Evolutionary conservation across 2,113 vertebrate species (phyloP).

Genomic region (Serinus canaria): DNA sequence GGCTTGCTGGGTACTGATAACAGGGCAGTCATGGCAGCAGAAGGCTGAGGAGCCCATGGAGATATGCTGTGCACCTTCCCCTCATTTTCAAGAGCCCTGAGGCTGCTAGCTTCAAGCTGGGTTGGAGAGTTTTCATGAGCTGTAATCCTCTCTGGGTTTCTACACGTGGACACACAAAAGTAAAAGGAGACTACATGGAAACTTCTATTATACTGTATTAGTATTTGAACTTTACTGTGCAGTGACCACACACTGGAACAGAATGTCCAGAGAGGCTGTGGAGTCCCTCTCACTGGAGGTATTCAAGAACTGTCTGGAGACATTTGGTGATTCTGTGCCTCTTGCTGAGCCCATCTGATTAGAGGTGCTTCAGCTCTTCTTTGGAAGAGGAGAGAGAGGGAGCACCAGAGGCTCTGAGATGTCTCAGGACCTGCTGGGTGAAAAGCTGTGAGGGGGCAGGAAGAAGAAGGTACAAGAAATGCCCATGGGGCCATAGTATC

Average conservation of each 20-base stretch:
- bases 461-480: neutral
- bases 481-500: neutral
- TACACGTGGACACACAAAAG: neutral
- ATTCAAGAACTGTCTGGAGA: neutral
- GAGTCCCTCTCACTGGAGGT: neutral
- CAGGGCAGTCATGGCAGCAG: neutral
- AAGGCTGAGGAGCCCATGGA: neutral
- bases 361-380: neutral
- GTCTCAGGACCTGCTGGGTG: neutral
- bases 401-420: neutral
- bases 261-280: neutral
- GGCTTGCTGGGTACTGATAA: neutral
- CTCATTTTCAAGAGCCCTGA: neutral
- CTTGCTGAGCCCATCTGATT: neutral
- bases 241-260: neutral
- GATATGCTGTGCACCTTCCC: rapidly evolving
- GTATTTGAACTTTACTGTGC: neutral
- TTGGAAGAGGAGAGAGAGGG: neutral
- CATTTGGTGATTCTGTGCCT: neutral
- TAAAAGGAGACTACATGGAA: neutral
- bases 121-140: neutral
- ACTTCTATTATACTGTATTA: neutral
- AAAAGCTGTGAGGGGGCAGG: neutral
- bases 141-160: neutral
- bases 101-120: neutral